Base-by-base conservation (phyloP, 2,113 vertebrate species). In the Leucosticte australis region DNA sequence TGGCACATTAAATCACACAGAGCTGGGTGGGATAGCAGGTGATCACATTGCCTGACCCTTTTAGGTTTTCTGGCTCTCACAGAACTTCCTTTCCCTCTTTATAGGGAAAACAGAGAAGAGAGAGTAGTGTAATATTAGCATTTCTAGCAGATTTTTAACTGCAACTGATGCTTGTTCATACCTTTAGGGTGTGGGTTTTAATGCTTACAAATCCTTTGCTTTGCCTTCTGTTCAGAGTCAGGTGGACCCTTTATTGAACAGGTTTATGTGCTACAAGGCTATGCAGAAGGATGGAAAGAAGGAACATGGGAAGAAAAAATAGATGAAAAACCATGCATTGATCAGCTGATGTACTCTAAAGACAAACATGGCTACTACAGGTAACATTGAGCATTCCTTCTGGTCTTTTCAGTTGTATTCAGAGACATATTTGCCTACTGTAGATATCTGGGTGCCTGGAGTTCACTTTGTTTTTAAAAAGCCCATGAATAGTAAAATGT, bases 231-330 rank as follows among this genome's bases (percentile, higher is more conserved):
- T 95, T 18, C 94, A 99, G 99, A 99, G 96, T 99, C 99, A 31
- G 99, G 99, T 17, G 99, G 99, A 20, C 99, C 99, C 10, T 99
- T 99, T 77, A 98, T 99, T 27, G 99, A 99, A 68, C 98, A 99
- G 91, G 98, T 99, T 22, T 98, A 99, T 24, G 98, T 99, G 41
- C 98, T 99, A 41, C 99, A 99, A 94, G 98, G 98, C 83, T 99
- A 99, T 0, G 98, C 98, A 1, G 99, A 99, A 87, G 99, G 99
- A 60, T 99, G 99, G 99, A 99, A 98, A 31, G 99, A 99, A 77
- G 99, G 99, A 10, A 97, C 98, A 26, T 99, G 99, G 99, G 99
- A 99, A 79, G 99, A 99, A 97, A 99, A 99, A 94, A 98, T 99
- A 31, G 98, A 99, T 31, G 97, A 97, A 91, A 98, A 98, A 63